phyloP scores from a whole-genome alignment of 2,113 vertebrate species.

The Steatornis caripensis region DNA sequence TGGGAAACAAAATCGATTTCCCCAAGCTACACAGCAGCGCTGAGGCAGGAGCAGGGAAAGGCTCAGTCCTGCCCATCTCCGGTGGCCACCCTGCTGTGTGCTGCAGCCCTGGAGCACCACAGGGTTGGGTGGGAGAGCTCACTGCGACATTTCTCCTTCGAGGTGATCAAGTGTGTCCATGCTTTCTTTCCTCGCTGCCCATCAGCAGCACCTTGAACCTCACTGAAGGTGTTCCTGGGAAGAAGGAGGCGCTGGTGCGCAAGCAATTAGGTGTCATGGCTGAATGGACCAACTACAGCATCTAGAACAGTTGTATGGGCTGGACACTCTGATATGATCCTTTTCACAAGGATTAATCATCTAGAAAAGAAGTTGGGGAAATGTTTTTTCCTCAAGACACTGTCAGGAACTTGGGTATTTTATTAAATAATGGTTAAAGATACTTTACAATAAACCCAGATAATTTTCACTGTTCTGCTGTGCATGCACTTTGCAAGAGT shows the following conservation, averaged over 20 bases:
- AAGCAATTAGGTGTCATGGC: accelerated
- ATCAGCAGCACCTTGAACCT: neutral
- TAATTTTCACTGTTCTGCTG: neutral
- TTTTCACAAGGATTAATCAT: neutral
- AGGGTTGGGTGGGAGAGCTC: neutral
- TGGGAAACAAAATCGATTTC: neutral
- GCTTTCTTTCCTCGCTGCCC: neutral
- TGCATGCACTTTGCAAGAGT: accelerated
- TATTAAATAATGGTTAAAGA: neutral
- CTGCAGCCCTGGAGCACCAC: neutral
- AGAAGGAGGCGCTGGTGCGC: neutral
- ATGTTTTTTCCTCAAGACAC: neutral
- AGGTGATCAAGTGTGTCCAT: neutral
- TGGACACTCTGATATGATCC: neutral
- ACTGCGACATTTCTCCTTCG: neutral
- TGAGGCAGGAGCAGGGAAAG: neutral
- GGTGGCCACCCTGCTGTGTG: neutral
- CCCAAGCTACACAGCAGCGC: neutral
- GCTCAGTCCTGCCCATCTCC: neutral
- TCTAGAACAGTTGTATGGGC: neutral
- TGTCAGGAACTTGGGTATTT: neutral
- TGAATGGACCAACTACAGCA: neutral
- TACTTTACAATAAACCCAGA: neutral
- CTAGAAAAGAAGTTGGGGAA: neutral
- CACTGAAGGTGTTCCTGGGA: neutral